Evolutionary conservation across 2,113 vertebrate species (phyloP), one percentile per base, ranked within the genome.

Genomic region (Mastomys natalensis): DNA sequence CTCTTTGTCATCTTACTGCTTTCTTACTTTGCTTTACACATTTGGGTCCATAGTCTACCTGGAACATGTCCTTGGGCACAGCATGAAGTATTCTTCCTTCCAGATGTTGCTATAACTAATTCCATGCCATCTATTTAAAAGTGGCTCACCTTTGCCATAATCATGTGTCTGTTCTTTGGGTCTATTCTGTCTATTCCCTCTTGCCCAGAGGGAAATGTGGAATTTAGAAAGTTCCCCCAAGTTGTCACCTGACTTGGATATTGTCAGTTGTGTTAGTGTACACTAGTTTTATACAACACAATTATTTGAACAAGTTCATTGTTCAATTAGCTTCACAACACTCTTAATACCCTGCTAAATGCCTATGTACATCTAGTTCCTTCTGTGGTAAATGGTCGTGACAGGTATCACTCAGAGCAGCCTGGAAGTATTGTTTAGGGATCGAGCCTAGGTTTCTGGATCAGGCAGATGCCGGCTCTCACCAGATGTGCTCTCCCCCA

Each of bases 381-480:
- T 62, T 24, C 9, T 2, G 34, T 6, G 9, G 29, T 55, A 26
- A 2, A 11, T 37, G 58, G n/a, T 26, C 53, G 1, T 4, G 1
- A 43, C 4, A 51, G 40, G 21, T 17, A 29, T 60, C 5, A 22
- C 45, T 45, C 73, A 40, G 15, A 17, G 58, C 19, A 22, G 31
- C 8, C 2, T 1, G 19, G 21, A 51, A 40, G 4, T 1, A 10
- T 0, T 5, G 1, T 31, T 22, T 43, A 37, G 21, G 1, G 29
- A 37, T 13, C 1, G 34, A 29, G 55, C 3, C 0, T 1, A 0
- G 1, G 34, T 53, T 66, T 77, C 3, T 4, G 24, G 74, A n/a
- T 19, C 34, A 19, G 24, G 21, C 0, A 7, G 34, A 37, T 19
- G 66, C 26, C 10, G 3, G 45, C 51, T 22, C 12, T 45, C 70